Evolutionary conservation across 2,113 vertebrate species (phyloP), one percentile per base, ranked within the genome.

Genomic region (Dunckerocampus dactyliophorus): DNA sequence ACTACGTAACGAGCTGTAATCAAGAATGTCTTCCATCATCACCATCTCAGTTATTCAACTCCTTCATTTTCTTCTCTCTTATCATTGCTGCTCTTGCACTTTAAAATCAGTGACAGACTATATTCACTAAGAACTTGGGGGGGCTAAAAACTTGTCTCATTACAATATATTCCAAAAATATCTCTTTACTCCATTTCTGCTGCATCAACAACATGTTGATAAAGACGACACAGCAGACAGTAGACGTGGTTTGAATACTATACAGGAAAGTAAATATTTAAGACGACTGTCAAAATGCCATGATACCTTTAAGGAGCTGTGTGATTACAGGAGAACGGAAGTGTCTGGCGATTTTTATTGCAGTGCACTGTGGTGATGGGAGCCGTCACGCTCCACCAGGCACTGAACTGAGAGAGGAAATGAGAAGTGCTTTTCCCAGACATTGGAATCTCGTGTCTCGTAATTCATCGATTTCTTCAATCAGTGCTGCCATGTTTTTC

Each of bases 221-320:
- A 52, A 15, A 67, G 37, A 64, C 37, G 37, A 45, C 52, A 58
- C 24, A 52, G 49, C 39, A 47, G 39, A 19, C 21, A 58, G 47
- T 21, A 46, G 4, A 63, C 20, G 51, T 49, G 13, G 39, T 21
- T 20, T 19, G 56, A 55, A 63, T 24, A 24, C 21, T 56, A 24
- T 8, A 19, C 31, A 47, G 62, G 13, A 62, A 68, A 42, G 46
- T 31, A 20, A 58, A 66, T 57, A 49, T 66, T 47, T 59, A 49
- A 74, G 6, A 28, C 15, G 5, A 19, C 43, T 51, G 55, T 63
- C 65, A 61, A 56, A 20, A 22, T 58, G 62, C 59, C 53, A 43
- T 6, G 10, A 15, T 46, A 55, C 55, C 19, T 53, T 63, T 46
- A 62, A 61, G 46, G 28, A 65, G 62, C 21, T 15, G 52, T 53